phyloP scores from a whole-genome alignment of 2,888 invertebrate species.

The Idaea dimidiata region DNA sequence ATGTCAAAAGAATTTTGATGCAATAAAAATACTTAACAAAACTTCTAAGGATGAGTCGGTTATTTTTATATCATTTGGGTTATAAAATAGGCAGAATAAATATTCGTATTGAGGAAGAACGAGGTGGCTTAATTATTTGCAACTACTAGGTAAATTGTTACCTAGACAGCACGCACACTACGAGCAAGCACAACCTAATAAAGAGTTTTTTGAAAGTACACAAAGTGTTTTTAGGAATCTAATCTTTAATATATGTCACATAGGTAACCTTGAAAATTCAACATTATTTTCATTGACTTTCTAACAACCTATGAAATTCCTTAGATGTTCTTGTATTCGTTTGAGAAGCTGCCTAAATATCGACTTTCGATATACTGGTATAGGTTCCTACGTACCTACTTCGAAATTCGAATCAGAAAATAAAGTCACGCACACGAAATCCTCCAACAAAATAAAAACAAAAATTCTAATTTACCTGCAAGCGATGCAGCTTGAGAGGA shows the following conservation, averaged over 20 bases:
- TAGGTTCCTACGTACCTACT: background rate
- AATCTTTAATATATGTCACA: too few relatives aligned
- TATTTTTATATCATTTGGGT: constrained; percentile 24
- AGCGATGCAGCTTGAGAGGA: constrained; percentile 50
- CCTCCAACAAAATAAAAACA: constrained; percentile 25
- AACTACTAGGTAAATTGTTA: too few relatives aligned
- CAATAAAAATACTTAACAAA: constrained; percentile 46
- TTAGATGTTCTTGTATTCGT: background rate
- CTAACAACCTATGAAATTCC: background rate
- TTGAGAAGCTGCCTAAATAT: background rate
- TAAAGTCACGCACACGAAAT: constrained; percentile 4
- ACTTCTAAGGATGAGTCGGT: constrained; percentile 33
- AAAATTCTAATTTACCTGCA: constrained; percentile 72
- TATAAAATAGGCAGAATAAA: background rate
- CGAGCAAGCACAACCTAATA: too few relatives aligned
- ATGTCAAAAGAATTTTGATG: constrained; percentile 55
- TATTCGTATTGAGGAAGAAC: too few relatives aligned
- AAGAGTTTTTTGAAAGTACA: too few relatives aligned
- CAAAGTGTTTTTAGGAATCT: too few relatives aligned
- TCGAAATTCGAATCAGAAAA: constrained; percentile 10
- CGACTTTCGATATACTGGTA: background rate
- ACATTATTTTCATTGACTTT: too few relatives aligned
- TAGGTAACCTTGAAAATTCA: too few relatives aligned
- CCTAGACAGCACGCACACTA: too few relatives aligned
- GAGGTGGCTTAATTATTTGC: too few relatives aligned